Evolutionary conservation across 2,797 vertebrate species (phyloP).

Genomic region (Okamejei kenojei): DNA sequence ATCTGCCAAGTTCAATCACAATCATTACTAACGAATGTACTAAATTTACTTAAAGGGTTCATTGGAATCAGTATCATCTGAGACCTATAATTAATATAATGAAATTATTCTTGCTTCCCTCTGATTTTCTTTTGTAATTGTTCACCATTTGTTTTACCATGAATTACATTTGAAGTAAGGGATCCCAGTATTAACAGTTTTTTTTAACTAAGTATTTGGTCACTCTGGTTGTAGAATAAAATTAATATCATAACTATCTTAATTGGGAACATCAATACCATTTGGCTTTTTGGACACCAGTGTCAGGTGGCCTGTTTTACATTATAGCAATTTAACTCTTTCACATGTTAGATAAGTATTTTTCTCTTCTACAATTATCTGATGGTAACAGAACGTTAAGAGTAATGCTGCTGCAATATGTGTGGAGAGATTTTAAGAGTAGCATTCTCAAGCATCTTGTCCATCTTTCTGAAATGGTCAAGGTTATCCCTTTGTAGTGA

Average conservation of each 20-base stretch:
- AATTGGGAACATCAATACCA: neutral
- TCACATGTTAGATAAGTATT: neutral
- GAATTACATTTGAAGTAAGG: neutral
- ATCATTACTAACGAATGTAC: conserved; percentile 41
- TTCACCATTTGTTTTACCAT: no score
- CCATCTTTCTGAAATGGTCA: neutral
- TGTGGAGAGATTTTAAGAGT: neutral
- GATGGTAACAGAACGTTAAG: neutral
- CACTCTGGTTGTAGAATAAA: neutral
- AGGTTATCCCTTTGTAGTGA: neutral
- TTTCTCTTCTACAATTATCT: neutral
- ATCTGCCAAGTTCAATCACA: conserved; percentile 47
- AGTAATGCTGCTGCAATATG: neutral
- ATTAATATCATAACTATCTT: neutral
- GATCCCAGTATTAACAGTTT: neutral
- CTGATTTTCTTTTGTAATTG: neutral
- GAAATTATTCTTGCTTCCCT: neutral
- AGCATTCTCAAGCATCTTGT: neutral
- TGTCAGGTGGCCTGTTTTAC: neutral
- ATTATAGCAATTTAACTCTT: neutral
- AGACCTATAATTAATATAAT: neutral
- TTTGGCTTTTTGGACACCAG: neutral
- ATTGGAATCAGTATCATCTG: neutral
- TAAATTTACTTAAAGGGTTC: conserved; percentile 36
- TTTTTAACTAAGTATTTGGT: neutral